Conservation (phyloP, 2,797 vertebrate genomes). For the Sebastes vulpes region DNA sequence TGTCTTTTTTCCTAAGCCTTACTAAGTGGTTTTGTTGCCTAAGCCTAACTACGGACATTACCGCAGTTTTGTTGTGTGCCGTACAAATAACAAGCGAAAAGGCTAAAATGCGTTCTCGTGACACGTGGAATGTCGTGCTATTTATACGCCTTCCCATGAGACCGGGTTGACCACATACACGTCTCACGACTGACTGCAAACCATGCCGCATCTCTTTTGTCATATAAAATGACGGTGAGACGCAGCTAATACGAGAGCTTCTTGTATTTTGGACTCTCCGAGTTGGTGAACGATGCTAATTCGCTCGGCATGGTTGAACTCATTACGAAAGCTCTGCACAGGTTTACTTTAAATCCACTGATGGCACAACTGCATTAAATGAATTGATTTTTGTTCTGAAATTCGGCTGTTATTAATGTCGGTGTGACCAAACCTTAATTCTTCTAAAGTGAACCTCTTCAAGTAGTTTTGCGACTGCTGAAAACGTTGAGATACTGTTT, state of each 20-base stretch:
- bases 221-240: background rate
- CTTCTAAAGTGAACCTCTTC: background rate
- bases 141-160: too few species aligned
- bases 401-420: background rate
- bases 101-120: too few species aligned
- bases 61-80: too few species aligned
- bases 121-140: too few species aligned
- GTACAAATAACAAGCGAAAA: too few species aligned
- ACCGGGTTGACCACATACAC: too few species aligned
- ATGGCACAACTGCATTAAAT: background rate
- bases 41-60: too few species aligned
- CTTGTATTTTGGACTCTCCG: background rate
- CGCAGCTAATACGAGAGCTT: background rate
- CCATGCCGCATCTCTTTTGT: background rate
- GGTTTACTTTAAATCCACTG: background rate
- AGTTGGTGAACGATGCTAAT: background rate
- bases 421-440: background rate
- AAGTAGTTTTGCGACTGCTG: background rate
- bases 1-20: too few species aligned
- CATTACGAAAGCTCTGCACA: background rate
- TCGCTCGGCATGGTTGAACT: background rate
- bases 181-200: background rate
- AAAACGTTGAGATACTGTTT: background rate
- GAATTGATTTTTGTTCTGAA: background rate
- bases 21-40: too few species aligned